Base-by-base conservation (phyloP, 1,140 invertebrate genomes). In the Aphidius gifuensis region DNA sequence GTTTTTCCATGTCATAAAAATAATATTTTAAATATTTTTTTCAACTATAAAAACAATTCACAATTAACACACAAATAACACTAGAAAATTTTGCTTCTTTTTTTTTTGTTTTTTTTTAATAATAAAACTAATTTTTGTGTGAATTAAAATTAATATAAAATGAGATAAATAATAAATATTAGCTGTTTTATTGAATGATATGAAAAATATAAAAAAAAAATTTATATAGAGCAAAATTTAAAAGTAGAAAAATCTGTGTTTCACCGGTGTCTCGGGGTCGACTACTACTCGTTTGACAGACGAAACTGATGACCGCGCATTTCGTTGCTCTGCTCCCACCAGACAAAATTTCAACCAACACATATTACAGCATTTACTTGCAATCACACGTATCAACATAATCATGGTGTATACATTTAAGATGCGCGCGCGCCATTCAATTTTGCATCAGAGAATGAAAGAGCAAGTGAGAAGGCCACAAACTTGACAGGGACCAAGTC, bases 281-380 rank as follows among this genome's bases (percentile, higher is more conserved):
- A 62, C 61, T 62, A 58, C 39, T 53, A 49, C 32, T 11, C 42
- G 54, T 62, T 62, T 62, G 61, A 62, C 61, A 57, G 54, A 44
- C 61, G 54, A 40, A 57, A 8, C 39, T 42, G 50, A 42, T 57
- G 53, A 57, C 46, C 61, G 61, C 61, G 61, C 61, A 62, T 57
- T 62, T 62, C 61, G 54, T 43, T 62, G 53, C 38, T 55, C 4
- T 32, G 9, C 48, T 45, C 61, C 61, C 54, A 62, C 61, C 45
- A 56, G 23, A 32, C 4, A 1, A 32, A 32, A 32, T 32, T 32
- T 32, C 23, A 32, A 32, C 23, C 4, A 32, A 32, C 23, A 32
- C 23, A 32, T 32, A 32, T 32, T 32, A 32, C 23, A 32, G 23
- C 23, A 32, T 32, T 32, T 32, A 32, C 23, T 32, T 32, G 23